Conservation (phyloP, 2,113 vertebrate species). For the Chlamydotis undulata region DNA sequence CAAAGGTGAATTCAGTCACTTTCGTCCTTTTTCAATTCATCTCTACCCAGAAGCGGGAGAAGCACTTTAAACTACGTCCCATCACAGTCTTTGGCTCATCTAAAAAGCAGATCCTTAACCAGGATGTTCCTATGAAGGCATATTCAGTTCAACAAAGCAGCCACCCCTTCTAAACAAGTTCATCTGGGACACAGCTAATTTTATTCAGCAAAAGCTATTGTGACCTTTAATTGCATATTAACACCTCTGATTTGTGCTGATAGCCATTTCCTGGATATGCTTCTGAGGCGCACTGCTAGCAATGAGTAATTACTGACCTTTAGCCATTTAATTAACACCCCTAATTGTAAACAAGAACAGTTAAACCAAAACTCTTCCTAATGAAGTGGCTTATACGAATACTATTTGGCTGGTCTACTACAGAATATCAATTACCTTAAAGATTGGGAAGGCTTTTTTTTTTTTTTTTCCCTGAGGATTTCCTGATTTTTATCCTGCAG, state of each 20-base stretch:
- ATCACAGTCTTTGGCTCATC: neutral
- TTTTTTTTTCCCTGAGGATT: neutral
- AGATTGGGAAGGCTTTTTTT: neutral
- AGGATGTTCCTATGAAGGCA: neutral
- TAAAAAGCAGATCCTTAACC: neutral
- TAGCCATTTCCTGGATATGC: conserved; percentile 1
- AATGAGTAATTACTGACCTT: conserved; percentile 55
- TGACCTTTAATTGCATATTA: conserved; percentile 44
- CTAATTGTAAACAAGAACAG: conserved; percentile 13
- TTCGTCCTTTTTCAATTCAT: neutral
- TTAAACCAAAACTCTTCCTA: neutral
- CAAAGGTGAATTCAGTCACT: neutral
- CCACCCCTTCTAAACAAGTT: neutral
- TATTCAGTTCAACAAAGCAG: neutral
- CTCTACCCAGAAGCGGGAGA: neutral
- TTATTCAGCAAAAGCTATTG: neutral
- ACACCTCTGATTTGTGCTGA: conserved; percentile 17
- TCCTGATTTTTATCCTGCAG: neutral
- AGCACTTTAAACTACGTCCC: neutral
- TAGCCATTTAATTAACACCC: conserved; percentile 44
- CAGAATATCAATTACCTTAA: neutral
- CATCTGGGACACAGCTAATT: neutral
- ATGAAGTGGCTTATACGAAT: neutral
- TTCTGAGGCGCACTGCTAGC: neutral
- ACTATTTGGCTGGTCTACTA: neutral